Evolutionary conservation across 1,140 invertebrate species (phyloP).

Genomic region (Lysiphlebus fabarum): DNA sequence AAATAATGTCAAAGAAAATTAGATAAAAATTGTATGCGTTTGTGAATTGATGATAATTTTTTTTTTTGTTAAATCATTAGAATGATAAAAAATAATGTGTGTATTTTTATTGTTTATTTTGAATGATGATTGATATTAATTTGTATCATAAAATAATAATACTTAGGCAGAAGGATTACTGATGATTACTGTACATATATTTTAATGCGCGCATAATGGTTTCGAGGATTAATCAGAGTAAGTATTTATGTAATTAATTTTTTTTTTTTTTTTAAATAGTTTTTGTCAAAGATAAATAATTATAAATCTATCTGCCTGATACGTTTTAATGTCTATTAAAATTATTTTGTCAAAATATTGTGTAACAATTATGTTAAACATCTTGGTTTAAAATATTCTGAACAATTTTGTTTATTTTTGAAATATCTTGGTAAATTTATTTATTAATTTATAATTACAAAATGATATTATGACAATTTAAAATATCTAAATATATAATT

Average conservation of each 20-base stretch:
- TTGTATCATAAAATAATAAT: not conserved
- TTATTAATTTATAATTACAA: no score
- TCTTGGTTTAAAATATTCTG: not conserved
- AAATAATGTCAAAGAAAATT: no score
- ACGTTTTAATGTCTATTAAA: not conserved
- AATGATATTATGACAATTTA: no score
- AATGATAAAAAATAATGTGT: no score
- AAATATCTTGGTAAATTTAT: no score
- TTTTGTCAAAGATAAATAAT: no score
- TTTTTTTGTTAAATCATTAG: no score
- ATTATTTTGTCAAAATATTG: no score
- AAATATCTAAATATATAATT: no score
- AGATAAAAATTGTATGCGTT: slow-evolving; percentile 3
- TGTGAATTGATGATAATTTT: not conserved
- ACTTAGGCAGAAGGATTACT: not conserved
- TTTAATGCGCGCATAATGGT: slow-evolving; percentile 4
- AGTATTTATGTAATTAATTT: slow-evolving; percentile 2
- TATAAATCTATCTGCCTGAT: no score
- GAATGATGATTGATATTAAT: not conserved
- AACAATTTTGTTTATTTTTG: no score
- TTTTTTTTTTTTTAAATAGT: not conserved
- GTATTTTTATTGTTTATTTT: no score
- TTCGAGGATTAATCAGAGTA: slow-evolving; percentile 2
- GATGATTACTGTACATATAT: slow-evolving; percentile 6
- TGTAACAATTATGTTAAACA: not conserved